phyloP scores from a whole-genome alignment of 2,797 vertebrate species.

The Pseudocheirus occidentalis region DNA sequence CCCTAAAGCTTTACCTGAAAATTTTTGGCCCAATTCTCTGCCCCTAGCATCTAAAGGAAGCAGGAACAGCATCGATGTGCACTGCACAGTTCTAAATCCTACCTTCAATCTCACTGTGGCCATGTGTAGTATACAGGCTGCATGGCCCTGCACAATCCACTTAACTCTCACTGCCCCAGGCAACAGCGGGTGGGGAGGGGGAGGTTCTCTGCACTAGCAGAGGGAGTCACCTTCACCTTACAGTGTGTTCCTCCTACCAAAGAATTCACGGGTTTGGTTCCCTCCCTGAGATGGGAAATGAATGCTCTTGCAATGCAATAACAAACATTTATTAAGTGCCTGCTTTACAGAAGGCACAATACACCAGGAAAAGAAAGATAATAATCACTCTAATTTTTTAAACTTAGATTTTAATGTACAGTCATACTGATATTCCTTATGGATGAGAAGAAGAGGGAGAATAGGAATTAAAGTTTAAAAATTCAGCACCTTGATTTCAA shows the following conservation, averaged over 20 bases:
- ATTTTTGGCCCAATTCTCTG: background rate
- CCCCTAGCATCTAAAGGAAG: background rate
- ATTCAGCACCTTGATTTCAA: background rate
- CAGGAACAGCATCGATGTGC: background rate
- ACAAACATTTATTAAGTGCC: background rate
- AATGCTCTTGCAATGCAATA: background rate
- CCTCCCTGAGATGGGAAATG: background rate
- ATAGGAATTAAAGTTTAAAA: background rate
- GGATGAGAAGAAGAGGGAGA: background rate
- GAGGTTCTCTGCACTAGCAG: background rate
- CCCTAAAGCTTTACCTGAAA: no score
- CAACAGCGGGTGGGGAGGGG: background rate
- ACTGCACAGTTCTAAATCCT: background rate
- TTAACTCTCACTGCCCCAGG: background rate
- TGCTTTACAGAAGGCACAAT: background rate
- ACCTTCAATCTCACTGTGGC: background rate
- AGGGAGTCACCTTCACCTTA: background rate
- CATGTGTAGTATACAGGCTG: background rate
- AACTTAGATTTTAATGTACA: background rate
- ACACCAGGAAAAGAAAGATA: background rate
- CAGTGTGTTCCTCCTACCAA: background rate
- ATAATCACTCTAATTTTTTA: constrained; percentile 33
- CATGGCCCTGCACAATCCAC: background rate
- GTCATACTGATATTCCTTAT: background rate
- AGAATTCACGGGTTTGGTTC: background rate